A percentile compares a stretch with the other conserved stretches of the same genome.
Conservation (phyloP, 2,888 invertebrate genomes). For the Caenorhabditis becei region DNA sequence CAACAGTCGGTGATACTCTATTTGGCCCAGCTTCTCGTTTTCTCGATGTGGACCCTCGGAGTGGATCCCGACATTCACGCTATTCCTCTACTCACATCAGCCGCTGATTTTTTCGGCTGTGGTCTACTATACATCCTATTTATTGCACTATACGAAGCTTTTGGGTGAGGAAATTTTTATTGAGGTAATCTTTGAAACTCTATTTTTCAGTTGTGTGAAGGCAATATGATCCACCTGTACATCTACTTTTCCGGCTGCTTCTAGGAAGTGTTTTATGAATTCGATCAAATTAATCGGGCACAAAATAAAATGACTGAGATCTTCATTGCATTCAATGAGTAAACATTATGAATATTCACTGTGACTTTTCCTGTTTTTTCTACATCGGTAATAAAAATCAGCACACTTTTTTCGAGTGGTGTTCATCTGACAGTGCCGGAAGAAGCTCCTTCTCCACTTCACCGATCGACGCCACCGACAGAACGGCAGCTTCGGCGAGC, state of each 20-base stretch:
- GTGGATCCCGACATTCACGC: conserved; percentile 69
- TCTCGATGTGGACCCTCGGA: conserved; percentile 54
- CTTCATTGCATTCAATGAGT: not conserved
- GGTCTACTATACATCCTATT: conserved; percentile 58
- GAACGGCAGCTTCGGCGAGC: conserved; percentile 54
- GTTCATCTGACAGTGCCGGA: not conserved
- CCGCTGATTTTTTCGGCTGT: conserved; percentile 67
- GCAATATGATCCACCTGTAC: no score
- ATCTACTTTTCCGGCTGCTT: no score
- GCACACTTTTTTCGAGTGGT: not conserved
- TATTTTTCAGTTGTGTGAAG: conserved; percentile 8
- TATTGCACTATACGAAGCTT: not conserved
- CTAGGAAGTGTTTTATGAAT: not conserved
- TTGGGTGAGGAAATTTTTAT: conserved; percentile 31
- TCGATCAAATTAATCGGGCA: not conserved
- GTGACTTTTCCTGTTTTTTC: not conserved
- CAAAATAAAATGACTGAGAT: conserved; percentile 5
- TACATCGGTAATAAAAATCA: not conserved
- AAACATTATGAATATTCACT: not conserved
- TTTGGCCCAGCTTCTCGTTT: conserved; percentile 62
- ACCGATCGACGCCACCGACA: conserved; percentile 54
- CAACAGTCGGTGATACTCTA: conserved; percentile 61
- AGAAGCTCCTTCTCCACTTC: conserved; percentile 54
- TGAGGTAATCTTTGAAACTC: not conserved
- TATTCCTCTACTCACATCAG: conserved; percentile 66